These are phyloP conservation scores for Eulemur albifrons DNA, from an alignment of 2,797 vertebrate species.

Conservation along the genomic window DNA sequence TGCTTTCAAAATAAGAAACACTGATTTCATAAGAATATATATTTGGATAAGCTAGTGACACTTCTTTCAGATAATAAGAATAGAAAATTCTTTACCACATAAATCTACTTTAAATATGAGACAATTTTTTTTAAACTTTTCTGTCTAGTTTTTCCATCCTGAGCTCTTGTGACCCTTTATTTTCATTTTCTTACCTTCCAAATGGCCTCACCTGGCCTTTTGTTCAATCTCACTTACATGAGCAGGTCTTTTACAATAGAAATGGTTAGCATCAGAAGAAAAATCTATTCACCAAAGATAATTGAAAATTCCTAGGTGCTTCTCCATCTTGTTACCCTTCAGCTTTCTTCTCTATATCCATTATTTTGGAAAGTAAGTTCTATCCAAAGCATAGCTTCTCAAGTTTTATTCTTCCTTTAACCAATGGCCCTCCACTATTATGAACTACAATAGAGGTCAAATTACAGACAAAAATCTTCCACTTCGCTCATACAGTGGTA, in stretches of 20 bases:
- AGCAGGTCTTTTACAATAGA: conserved; percentile 36
- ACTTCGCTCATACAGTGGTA: conserved; percentile 15
- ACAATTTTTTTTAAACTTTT: background rate
- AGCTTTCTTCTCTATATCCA: conserved; percentile 47
- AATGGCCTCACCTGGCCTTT: conserved; percentile 9
- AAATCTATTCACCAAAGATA: conserved; percentile 66
- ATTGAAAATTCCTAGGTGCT: conserved; percentile 68
- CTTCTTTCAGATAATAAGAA: background rate
- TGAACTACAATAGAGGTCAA: conserved; percentile 40
- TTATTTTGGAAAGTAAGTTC: conserved; percentile 57
- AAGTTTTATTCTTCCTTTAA: conserved; percentile 54
- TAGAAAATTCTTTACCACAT: background rate
- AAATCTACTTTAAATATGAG: background rate
- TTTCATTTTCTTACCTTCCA: conserved; percentile 46
- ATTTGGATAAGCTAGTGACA: background rate
- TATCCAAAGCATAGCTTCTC: conserved; percentile 46
- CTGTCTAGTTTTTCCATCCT: background rate
- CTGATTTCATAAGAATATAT: background rate
- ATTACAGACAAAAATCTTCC: conserved; percentile 64
- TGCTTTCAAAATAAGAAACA: background rate
- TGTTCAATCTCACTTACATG: conserved; percentile 33
- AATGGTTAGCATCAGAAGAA: conserved; percentile 61
- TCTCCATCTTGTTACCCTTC: conserved; percentile 18
- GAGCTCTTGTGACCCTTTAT: conserved; percentile 39
- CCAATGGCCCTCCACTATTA: conserved; percentile 30